Base-by-base conservation (phyloP, 2,888 invertebrate species). In the Hypsopygia costalis region DNA sequence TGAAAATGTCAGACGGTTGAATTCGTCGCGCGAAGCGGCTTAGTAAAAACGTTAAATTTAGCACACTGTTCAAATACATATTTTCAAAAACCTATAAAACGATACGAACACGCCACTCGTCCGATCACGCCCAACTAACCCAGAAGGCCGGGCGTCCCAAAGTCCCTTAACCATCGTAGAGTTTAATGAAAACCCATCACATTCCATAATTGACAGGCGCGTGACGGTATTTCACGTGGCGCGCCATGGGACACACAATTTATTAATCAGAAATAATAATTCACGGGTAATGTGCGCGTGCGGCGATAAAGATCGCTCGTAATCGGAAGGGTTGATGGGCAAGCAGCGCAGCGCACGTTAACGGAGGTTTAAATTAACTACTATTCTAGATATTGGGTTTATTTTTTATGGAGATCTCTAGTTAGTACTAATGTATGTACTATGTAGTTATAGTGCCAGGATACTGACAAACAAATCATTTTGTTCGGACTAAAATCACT, bases 181-280 rank as follows among this genome's bases (percentile, higher is more conserved):
- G 58, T 81, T 74, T 85, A 85, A 86, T 85, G 86, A 81, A 86
- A 85, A 76, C 77, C 69, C 85, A 83, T 86, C 85, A 83, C 85
- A 85, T 83, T 75, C 69, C 79, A 69, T 83, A 86, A 87, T 81
- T 81, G 83, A 83, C 70, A 63, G 65, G 64, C 60, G 64, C 66
- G 72, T 75, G 79, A 59, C 69, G 56, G 51, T 51, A 62, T 58
- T 66, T 62, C 73, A 71, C 72, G 62, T 38, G 16, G 16, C 16
- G 57, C 43, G 38, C 85, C 68, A 71, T 34, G 79, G 79, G 87
- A 74, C 70, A 51, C 62, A 77, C 83, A 85, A 83, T 86, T 85
- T 87, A 87, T 87, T 88, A 88, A 88, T 88, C 88, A 88, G 82
- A 87, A 87, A 87, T 87, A 86, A 88, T 88, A 88, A 85, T 85